Percentiles rank a stretch among this genome's conserved stretches.
Conservation (phyloP, 2,888 invertebrate genomes). For the Drosophila atripex region DNA sequence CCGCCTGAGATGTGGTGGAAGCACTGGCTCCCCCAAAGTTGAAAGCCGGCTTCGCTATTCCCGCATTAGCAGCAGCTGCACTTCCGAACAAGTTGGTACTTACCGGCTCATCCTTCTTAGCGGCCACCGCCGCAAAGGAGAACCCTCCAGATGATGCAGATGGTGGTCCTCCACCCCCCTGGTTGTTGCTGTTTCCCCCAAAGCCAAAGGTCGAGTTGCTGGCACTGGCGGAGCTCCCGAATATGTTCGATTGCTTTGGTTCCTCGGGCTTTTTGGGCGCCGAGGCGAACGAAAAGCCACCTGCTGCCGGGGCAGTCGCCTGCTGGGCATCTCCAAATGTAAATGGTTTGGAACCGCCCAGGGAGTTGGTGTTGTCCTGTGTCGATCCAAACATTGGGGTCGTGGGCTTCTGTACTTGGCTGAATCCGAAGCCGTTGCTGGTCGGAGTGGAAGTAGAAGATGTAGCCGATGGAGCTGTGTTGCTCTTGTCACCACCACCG, state of each 20-base stretch:
- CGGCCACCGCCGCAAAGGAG: constrained; percentile 6
- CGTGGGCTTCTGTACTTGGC: background rate
- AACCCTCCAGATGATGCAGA: constrained; percentile 17
- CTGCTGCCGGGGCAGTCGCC: background rate
- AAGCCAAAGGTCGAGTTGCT: constrained; percentile 20
- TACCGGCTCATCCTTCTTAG: constrained; percentile 15
- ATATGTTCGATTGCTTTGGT: constrained; percentile 1
- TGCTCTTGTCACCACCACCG: constrained; percentile 16
- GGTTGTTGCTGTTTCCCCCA: constrained; percentile 13
- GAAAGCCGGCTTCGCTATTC: constrained; percentile 10
- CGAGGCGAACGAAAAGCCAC: constrained; percentile 30
- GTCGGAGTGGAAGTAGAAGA: background rate
- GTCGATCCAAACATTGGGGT: constrained; percentile 23
- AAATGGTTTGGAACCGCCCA: constrained; percentile 20
- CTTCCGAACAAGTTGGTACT: constrained; percentile 15
- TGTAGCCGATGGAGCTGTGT: background rate
- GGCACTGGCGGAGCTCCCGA: constrained; percentile 13
- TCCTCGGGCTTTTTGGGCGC: constrained; percentile 11
- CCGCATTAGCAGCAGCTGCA: constrained; percentile 10
- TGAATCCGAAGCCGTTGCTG: constrained; percentile 23
- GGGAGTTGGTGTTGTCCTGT: background rate
- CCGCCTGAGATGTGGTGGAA: constrained; percentile 1
- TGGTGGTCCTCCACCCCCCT: constrained; percentile 1
- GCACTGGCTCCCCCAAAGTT: constrained; percentile 19
- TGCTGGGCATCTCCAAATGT: constrained; percentile 18